phyloP scores from a whole-genome alignment of 2,113 vertebrate species.

The Marcusenius ussheri region DNA sequence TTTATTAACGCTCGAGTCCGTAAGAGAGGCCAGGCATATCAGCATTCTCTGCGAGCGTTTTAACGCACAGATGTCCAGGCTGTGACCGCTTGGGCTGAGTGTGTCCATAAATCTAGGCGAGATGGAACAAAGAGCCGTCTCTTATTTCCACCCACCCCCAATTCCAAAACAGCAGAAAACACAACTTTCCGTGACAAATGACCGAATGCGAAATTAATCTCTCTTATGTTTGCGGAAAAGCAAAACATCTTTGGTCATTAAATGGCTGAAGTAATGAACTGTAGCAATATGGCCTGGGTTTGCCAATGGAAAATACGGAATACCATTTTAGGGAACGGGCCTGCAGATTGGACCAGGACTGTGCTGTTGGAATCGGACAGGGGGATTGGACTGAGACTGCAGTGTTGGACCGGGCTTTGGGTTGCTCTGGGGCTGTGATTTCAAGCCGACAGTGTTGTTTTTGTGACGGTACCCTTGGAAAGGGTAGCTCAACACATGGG shows the following conservation, averaged over 20 bases:
- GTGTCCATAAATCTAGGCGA: conserved; percentile 48
- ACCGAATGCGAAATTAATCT: conserved; percentile 41
- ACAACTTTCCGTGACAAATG: conserved; percentile 42
- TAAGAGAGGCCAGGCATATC: conserved; percentile 38
- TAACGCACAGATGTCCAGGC: not conserved
- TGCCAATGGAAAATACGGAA: conserved; percentile 37
- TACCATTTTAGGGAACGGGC: conserved; percentile 32
- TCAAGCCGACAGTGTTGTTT: conserved; percentile 12
- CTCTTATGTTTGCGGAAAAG: conserved; percentile 33
- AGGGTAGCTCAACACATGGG: not conserved
- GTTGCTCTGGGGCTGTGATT: conserved; percentile 16
- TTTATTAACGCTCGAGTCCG: conserved; percentile 38
- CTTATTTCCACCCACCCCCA: conserved; percentile 28
- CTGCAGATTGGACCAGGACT: conserved; percentile 29
- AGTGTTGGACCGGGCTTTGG: conserved; percentile 23
- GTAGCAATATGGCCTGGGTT: conserved; percentile 20
- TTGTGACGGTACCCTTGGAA: not conserved
- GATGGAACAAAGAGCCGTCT: conserved; percentile 37
- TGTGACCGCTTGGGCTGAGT: conserved; percentile 20
- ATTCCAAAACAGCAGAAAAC: conserved; percentile 42
- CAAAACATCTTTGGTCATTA: conserved; percentile 41
- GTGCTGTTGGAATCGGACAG: conserved; percentile 27
- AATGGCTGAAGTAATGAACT: conserved; percentile 42
- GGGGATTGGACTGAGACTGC: conserved; percentile 13
- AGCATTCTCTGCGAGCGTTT: conserved; percentile 30